Conservation (phyloP, 2,113 vertebrate species). For the Toxotes jaculatrix region DNA sequence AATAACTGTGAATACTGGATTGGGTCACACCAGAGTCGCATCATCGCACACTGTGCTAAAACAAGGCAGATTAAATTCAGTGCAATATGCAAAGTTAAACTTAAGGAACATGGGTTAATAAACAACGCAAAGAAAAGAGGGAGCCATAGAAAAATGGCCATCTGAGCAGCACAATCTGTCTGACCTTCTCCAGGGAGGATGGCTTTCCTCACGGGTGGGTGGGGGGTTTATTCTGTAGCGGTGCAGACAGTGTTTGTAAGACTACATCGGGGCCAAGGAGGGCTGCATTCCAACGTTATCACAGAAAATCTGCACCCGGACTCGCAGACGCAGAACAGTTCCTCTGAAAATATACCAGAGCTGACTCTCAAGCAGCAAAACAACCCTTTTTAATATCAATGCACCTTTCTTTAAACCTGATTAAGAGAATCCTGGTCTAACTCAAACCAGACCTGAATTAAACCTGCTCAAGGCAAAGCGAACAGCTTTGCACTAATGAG, state of each 20-base stretch:
- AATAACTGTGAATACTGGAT: constrained; percentile 8
- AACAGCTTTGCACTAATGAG: background rate
- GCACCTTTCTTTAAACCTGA: constrained; percentile 21
- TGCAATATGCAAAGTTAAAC: constrained; percentile 70
- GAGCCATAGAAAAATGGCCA: constrained; percentile 40
- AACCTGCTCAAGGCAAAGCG: background rate
- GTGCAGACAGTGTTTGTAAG: background rate
- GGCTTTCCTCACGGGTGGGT: background rate
- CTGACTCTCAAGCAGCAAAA: constrained; percentile 1
- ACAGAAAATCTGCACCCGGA: constrained; percentile 3
- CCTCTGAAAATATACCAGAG: background rate
- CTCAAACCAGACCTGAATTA: background rate
- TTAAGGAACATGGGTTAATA: constrained; percentile 67
- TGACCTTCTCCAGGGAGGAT: constrained; percentile 14
- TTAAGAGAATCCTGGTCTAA: background rate
- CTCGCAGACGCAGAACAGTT: background rate
- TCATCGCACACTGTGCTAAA: constrained; percentile 44
- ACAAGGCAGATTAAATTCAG: constrained; percentile 67
- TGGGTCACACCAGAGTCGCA: constrained; percentile 9
- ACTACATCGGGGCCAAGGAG: background rate
- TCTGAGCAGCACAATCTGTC: constrained; percentile 49
- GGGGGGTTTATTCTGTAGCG: background rate
- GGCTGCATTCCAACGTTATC: background rate
- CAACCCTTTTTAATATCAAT: constrained; percentile 7
- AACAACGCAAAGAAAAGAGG: constrained; percentile 24